Evolutionary conservation across 2,888 invertebrate species (phyloP), one percentile per base, ranked within the genome.

Genomic region (Nesidiocoris tenuis): DNA sequence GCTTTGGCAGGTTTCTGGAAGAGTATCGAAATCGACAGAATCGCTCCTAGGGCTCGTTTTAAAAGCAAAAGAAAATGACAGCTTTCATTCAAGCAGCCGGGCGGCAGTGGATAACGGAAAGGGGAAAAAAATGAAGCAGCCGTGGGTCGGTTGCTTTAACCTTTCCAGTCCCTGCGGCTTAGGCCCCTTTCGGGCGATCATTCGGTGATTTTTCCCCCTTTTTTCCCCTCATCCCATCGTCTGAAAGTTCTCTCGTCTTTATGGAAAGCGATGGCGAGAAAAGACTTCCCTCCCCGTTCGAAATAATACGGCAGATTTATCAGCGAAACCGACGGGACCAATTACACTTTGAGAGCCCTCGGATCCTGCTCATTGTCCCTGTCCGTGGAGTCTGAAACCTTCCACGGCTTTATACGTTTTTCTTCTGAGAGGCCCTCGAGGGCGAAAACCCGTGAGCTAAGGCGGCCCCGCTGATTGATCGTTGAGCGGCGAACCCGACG

Each of bases 261-360:
- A 39, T 39, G 22, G 21, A 56, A 67, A 67, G 56, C 55, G 22
- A 9, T 64, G 17, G 16, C 21, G 63, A 63, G 23, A 22, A 63
- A 63, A 22, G 63, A 9, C 12, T 19, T 39, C 65, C 19, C 65
- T 25, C 25, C 19, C 21, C 21, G 59, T 25, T 70, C 19, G 70
- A 59, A 70, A 70, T 70, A 54, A 39, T 39, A 59, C 59, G 39
- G 24, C 21, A 25, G 59, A 70, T 70, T 70, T 70, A 70, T 70
- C 70, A 70, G 59, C 56, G 57, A 59, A 59, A 56, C 59, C 70
- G 59, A 70, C 56, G 57, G 70, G 70, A 70, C 59, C 70, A 70
- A 70, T 70, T 70, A 70, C 70, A 59, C 5, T 39, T 59, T 59
- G 70, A 24, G 65, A 65, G 65, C 65, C 16, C 24, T 19, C 25